Percentiles rank a stretch among this genome's conserved stretches.
Evolutionary conservation across 2,797 vertebrate species (phyloP).

Genomic region (Remorina albescens): DNA sequence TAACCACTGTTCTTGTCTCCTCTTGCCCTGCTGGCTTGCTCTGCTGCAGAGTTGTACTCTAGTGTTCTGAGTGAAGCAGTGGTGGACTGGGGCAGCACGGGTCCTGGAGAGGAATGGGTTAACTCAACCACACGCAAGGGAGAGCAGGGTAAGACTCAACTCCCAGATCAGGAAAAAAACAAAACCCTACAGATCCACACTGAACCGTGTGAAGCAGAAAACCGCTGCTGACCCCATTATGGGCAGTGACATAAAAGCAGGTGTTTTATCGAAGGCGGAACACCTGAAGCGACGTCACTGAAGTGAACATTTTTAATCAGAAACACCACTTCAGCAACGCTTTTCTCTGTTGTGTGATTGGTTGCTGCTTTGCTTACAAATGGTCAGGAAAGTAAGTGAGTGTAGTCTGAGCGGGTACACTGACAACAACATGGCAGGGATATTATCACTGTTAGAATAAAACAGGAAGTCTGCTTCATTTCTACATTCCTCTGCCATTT

Average conservation of each 20-base stretch:
- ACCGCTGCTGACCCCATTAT: neutral
- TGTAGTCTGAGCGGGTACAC: constrained; percentile 32
- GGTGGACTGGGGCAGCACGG: constrained; percentile 84
- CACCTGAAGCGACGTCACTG: neutral
- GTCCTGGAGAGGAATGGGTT: constrained; percentile 78
- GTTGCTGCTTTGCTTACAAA: constrained; percentile 38
- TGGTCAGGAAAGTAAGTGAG: constrained; percentile 23
- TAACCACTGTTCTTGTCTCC: constrained; percentile 66
- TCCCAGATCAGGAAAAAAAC: neutral
- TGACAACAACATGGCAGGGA: neutral
- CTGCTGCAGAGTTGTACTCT: constrained; percentile 83
- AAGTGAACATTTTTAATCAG: neutral
- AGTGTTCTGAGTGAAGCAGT: constrained; percentile 82
- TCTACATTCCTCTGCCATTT: neutral
- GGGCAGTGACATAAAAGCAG: neutral
- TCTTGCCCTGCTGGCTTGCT: constrained; percentile 63
- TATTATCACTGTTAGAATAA: neutral
- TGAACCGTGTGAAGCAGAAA: constrained; percentile 21
- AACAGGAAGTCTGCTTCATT: neutral
- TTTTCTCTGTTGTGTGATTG: constrained; percentile 12
- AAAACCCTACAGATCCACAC: constrained; percentile 35
- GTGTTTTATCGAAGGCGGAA: neutral
- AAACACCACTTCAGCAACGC: neutral
- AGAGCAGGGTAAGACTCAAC: constrained; percentile 83
- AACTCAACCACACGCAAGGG: constrained; percentile 64